phyloP scores from a whole-genome alignment of 2,113 vertebrate species.

The Callocephalon fimbriatum region DNA sequence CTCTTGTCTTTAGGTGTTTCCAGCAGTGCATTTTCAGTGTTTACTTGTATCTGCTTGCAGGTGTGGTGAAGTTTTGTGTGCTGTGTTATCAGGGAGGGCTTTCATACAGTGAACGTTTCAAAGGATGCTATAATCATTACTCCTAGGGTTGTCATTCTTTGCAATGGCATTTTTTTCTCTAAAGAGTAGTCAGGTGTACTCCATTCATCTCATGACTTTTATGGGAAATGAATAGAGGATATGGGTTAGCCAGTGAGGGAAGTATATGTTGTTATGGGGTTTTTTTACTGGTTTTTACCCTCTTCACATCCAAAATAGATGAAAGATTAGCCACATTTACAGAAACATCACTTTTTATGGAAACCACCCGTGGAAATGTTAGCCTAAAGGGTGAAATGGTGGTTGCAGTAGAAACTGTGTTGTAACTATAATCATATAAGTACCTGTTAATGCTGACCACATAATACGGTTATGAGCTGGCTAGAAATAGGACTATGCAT shows the following conservation, averaged over 20 bases:
- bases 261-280: fast-evolving
- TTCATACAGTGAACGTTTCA: neutral
- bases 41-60: neutral
- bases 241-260: neutral
- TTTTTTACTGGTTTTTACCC: neutral
- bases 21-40: neutral
- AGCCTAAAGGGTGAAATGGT: neutral
- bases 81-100: neutral
- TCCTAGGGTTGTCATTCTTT: neutral
- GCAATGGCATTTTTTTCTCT: neutral
- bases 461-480: neutral
- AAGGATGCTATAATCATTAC: neutral
- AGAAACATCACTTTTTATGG: neutral
- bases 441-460: fast-evolving
- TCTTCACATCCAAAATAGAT: neutral
- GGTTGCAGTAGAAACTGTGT: neutral
- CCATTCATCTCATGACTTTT: fast-evolving
- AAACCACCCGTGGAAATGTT: neutral
- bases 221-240: neutral
- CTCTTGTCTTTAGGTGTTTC: neutral
- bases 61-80: neutral
- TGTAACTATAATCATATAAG: neutral
- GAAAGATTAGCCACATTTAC: neutral
- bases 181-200: neutral
- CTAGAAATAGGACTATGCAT: neutral